Base-by-base conservation (phyloP, 2,797 vertebrate genomes). In the Pipistrellus pipistrellus region DNA sequence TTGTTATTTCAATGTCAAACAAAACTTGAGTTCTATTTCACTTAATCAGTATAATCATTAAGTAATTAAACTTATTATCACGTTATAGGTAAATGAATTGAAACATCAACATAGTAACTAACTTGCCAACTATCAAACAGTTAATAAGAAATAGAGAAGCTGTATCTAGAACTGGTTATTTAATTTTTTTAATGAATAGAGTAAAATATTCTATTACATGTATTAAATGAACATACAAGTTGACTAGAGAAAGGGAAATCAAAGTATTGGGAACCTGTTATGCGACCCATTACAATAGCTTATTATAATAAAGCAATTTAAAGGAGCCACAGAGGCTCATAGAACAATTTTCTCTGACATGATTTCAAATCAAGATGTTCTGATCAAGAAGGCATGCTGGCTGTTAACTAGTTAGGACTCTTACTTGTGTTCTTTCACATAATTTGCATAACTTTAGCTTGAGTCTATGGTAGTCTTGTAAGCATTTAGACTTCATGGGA, bases 401-500 rank as follows among this genome's bases (percentile, higher is more conserved):
- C 0, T 91, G 8, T 92, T 96, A 96, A 62, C 21, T 35, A 44
- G 8, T n/a, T 30, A 66, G 32, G 44, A 15, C 14, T 85, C 2
- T 14, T 86, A 57, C 96, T 95, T 41, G 53, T 89, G 35, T 46
- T 41, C 11, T 53, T 93, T 85, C 62, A 64, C 12, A 59, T 78
- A 68, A 83, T 35, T 90, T 82, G 12, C 17, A 76, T 64, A 62
- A 27, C 15, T 57, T 76, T 72, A 15, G 2, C 23, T 41, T 75
- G 8, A 92, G 18, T 35, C 25, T 80, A 5, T 80, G 32, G 2
- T 15, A 75, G 38, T 32, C 27, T 14, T 27, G 3, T 89, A 35
- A 77, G 2, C n/a, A 68, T 62, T 91, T 55, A 93, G 94, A 86
- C 35, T 96, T 97, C 77, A 97, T 76, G 96, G 51, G 81, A 9